phyloP scores from a whole-genome alignment of 2,113 vertebrate genomes.

The Pandion haliaetus region DNA sequence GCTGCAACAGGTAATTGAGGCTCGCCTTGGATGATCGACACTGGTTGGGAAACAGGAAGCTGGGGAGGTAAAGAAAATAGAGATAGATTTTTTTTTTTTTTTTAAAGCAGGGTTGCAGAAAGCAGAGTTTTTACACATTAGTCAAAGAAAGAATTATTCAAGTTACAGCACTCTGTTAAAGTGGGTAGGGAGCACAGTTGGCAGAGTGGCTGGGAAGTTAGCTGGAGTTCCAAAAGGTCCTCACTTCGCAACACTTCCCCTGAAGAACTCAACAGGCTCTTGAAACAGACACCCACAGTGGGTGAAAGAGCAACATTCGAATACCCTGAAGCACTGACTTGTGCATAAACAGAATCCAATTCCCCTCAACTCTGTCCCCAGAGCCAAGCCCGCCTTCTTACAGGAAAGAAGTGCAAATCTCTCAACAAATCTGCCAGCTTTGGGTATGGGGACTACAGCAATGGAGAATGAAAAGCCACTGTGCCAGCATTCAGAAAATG shows the following conservation, averaged over 20 bases:
- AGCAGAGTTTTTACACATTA: slow-evolving; percentile 74
- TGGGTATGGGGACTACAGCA: neutral
- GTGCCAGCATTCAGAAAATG: slow-evolving; percentile 30
- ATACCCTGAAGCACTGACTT: neutral
- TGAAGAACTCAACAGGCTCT: neutral
- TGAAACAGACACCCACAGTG: neutral
- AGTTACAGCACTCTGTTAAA: slow-evolving; percentile 48
- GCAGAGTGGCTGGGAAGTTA: slow-evolving; percentile 42
- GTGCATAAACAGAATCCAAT: neutral
- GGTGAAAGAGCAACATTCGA: neutral
- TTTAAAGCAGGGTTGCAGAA: slow-evolving; percentile 73
- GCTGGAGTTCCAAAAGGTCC: neutral
- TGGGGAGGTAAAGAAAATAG: slow-evolving; percentile 83
- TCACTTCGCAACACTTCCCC: neutral
- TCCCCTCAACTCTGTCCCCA: neutral
- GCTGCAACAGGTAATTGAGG: slow-evolving; percentile 78
- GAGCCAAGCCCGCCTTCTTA: slow-evolving; percentile 8
- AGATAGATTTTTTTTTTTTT: slow-evolving; percentile 58
- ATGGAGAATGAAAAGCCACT: slow-evolving; percentile 17
- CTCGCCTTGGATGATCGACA: slow-evolving; percentile 78
- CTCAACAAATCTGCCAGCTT: neutral
- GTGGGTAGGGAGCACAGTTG: slow-evolving; percentile 20
- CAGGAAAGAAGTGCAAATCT: neutral
- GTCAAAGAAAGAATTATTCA: slow-evolving; percentile 64
- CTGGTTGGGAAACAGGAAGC: slow-evolving; percentile 81